These are phyloP conservation scores for Thera obeliscata DNA, from an alignment of 2,888 invertebrate genomes.

Conservation along the genomic window DNA sequence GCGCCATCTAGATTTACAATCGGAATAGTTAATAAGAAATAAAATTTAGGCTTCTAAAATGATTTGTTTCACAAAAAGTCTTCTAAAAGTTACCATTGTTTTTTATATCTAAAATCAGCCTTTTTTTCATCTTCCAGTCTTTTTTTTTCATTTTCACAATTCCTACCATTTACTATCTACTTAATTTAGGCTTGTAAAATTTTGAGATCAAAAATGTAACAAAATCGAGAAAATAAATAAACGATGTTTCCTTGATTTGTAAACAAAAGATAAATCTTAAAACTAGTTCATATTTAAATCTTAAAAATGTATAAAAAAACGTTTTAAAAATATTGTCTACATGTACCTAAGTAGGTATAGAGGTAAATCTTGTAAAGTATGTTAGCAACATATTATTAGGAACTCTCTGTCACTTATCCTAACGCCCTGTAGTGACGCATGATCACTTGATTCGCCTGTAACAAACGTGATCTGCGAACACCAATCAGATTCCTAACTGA, in stretches of 20 bases:
- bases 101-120: conserved; percentile 6
- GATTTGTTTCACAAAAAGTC: neutral
- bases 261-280: conserved; percentile 1
- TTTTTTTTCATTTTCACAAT: neutral
- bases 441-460: no score
- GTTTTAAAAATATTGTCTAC: neutral
- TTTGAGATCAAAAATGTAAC: conserved; percentile 3
- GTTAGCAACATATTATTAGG: neutral
- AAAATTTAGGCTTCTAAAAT: neutral
- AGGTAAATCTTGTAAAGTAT: no score
- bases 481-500: no score
- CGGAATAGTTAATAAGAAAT: neutral
- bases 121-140: neutral
- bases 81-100: neutral
- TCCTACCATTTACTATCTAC: no score
- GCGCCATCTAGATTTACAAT: neutral
- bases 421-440: no score
- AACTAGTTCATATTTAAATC: conserved; percentile 8
- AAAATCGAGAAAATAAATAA: neutral
- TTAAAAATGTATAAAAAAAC: conserved; percentile 1
- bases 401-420: neutral
- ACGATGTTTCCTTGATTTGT: neutral
- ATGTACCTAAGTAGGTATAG: neutral
- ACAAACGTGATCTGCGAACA: no score
- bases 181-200: neutral